These are phyloP conservation scores for Cygnus atratus DNA, from an alignment of 2,113 vertebrate genomes.

Conservation along the genomic window DNA sequence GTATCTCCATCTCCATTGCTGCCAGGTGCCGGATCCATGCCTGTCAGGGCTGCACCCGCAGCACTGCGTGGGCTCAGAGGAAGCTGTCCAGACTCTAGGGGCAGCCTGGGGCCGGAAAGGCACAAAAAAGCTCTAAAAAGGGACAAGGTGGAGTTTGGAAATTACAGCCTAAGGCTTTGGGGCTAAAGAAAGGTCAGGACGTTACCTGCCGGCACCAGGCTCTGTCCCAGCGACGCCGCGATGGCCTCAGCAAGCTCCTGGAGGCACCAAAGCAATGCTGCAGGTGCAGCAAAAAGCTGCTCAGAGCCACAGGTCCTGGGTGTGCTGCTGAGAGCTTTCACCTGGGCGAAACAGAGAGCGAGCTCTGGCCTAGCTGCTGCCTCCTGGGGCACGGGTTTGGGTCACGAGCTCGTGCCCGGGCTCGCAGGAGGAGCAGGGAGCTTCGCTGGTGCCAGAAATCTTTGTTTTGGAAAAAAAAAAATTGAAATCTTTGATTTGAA, in stretches of 20 bases:
- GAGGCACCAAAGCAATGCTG: neutral
- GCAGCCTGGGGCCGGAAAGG: neutral
- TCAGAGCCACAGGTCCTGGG: neutral
- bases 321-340: neutral
- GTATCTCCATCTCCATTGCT: neutral
- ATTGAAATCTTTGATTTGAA: too few relatives aligned
- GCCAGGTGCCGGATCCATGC: neutral
- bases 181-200: neutral
- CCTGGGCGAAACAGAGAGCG: neutral
- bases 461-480: too few relatives aligned
- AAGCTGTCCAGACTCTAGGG: neutral
- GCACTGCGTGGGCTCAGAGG: neutral
- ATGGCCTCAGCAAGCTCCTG: neutral
- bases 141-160: conserved; percentile 39
- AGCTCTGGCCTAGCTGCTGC: neutral
- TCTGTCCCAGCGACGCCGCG: too few relatives aligned
- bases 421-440: too few relatives aligned
- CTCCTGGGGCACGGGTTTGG: too few relatives aligned
- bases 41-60: neutral
- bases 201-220: neutral
- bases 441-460: too few relatives aligned
- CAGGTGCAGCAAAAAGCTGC: neutral
- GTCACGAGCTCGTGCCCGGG: too few relatives aligned
- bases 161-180: conserved; percentile 20
- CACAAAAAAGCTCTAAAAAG: conserved; percentile 54